phyloP scores from a whole-genome alignment of 2,888 invertebrate genomes.

The Eucera pruinosa region DNA sequence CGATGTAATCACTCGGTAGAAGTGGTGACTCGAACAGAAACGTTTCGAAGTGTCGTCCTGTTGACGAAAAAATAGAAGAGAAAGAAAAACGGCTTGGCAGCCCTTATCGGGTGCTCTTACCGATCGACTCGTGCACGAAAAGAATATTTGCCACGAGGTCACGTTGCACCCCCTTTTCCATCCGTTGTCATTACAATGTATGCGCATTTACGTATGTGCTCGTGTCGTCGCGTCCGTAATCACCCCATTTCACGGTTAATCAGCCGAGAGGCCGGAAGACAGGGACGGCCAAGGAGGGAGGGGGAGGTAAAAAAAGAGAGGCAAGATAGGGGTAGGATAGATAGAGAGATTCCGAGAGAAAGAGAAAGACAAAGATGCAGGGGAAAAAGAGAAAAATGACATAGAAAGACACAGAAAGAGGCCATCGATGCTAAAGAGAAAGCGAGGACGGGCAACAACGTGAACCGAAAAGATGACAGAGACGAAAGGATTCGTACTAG shows the following conservation, averaged over 20 bases:
- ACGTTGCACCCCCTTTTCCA: constrained; percentile 40
- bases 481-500: neutral
- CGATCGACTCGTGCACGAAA: constrained; percentile 46
- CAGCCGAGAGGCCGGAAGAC: constrained; percentile 58
- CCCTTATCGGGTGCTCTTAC: constrained; percentile 33
- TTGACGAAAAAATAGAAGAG: neutral
- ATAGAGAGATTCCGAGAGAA: no score
- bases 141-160: constrained; percentile 61
- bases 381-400: constrained; percentile 8
- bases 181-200: constrained; percentile 38
- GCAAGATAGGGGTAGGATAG: neutral
- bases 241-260: constrained; percentile 65
- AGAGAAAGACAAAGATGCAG: neutral
- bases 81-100: constrained; percentile 31
- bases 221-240: constrained; percentile 60
- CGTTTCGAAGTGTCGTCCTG: constrained; percentile 1
- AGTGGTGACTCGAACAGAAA: neutral
- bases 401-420: constrained; percentile 26
- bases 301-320: neutral
- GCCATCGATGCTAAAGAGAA: constrained; percentile 40
- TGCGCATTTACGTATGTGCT: constrained; percentile 53
- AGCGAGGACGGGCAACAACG: constrained; percentile 4
- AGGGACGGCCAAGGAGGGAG: constrained; percentile 10
- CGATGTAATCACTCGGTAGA: constrained; percentile 3
- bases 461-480: neutral